These are phyloP conservation scores for Mola mola DNA, from an alignment of 2,113 vertebrate species.

Conservation along the genomic window DNA sequence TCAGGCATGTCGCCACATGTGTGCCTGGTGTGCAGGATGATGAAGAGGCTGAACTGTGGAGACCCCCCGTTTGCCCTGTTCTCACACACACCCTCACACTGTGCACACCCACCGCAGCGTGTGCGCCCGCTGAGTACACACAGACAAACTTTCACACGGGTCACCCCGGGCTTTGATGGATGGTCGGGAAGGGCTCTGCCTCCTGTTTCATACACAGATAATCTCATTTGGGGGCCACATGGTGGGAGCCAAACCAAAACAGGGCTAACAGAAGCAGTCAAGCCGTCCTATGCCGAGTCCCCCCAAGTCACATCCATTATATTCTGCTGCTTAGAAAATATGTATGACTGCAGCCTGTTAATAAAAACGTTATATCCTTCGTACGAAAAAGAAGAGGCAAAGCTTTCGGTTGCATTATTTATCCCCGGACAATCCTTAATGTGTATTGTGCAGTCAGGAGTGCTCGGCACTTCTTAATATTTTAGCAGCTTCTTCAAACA, in stretches of 20 bases:
- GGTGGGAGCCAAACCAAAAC: conserved; percentile 70
- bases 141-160: conserved; percentile 64
- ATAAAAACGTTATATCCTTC: conserved; percentile 54
- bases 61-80: conserved; percentile 64
- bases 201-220: conserved; percentile 78
- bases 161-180: conserved; percentile 83
- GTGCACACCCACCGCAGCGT: conserved; percentile 53
- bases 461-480: conserved; percentile 68
- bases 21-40: conserved; percentile 68
- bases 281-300: conserved; percentile 53
- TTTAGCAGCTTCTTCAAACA: conserved; percentile 46
- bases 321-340: conserved; percentile 57
- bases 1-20: conserved; percentile 72
- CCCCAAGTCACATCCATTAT: conserved; percentile 63
- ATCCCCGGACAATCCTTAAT: conserved; percentile 62
- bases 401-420: conserved; percentile 68
- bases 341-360: conserved; percentile 47
- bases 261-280: conserved; percentile 74
- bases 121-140: conserved; percentile 58
- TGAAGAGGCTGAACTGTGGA: conserved; percentile 78
- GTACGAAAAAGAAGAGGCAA: conserved; percentile 19
- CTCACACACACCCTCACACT: conserved; percentile 24
- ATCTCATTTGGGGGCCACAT: conserved; percentile 78
- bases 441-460: conserved; percentile 58
- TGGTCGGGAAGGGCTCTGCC: conserved; percentile 75